These are phyloP conservation scores for Serilophus lunatus DNA, from an alignment of 2,113 vertebrate genomes.

Conservation along the genomic window DNA sequence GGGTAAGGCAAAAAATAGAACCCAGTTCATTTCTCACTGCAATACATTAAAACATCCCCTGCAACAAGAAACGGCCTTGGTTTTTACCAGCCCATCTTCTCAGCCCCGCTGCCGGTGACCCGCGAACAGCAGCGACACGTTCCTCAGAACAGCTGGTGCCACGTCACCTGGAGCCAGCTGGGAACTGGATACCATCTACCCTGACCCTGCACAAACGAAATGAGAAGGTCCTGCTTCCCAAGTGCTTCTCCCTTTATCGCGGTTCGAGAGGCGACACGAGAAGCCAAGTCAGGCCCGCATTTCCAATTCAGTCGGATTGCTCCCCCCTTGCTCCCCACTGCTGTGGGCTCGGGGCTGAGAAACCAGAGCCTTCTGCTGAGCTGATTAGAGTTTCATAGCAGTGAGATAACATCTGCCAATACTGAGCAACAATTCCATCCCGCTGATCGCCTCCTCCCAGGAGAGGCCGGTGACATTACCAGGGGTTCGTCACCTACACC, in stretches of 20 bases:
- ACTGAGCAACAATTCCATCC: constrained; percentile 47
- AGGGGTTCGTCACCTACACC: background rate
- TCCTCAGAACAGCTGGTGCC: background rate
- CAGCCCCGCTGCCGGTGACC: background rate
- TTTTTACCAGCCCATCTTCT: background rate
- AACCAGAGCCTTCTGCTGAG: constrained; percentile 52
- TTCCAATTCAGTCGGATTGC: constrained; percentile 49
- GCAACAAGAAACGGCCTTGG: background rate
- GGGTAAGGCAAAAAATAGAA: background rate
- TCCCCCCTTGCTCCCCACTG: background rate
- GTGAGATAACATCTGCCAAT: constrained; percentile 47
- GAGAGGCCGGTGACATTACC: constrained; percentile 35
- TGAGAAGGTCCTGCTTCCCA: background rate
- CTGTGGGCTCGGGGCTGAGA: constrained; percentile 10
- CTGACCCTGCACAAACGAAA: background rate
- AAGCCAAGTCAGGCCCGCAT: constrained; percentile 13
- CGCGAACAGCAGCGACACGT: background rate
- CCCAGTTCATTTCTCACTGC: background rate
- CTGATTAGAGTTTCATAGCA: constrained; percentile 35
- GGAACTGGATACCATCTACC: background rate
- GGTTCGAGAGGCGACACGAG: background rate
- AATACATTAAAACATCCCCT: background rate
- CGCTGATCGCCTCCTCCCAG: background rate
- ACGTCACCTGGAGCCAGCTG: rapidly evolving
- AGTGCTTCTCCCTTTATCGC: background rate